Conservation (phyloP, 2,797 vertebrate genomes). For the Rhinichthys osculus region DNA sequence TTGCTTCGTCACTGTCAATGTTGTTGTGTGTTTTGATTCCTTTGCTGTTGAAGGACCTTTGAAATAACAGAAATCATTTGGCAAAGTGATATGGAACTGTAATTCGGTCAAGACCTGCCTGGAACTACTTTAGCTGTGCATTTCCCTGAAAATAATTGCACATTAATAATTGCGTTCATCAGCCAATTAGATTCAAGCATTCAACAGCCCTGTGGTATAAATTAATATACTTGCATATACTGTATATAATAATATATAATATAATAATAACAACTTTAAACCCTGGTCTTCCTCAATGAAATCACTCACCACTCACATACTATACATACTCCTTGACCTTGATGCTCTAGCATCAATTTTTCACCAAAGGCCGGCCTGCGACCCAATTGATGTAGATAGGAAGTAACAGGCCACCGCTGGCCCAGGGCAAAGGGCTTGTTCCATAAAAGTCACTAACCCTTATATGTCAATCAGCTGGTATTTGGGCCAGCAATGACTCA, state of each 20-base stretch:
- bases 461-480: slow-evolving; percentile 70
- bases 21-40: no score
- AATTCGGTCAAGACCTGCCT: no score
- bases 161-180: neutral
- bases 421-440: slow-evolving; percentile 61
- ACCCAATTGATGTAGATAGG: slow-evolving; percentile 60
- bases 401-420: slow-evolving; percentile 59
- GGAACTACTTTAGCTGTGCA: neutral
- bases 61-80: no score
- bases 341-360: slow-evolving; percentile 21
- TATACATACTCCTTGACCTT: neutral
- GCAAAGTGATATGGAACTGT: neutral
- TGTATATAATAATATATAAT: neutral
- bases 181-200: neutral
- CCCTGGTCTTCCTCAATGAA: slow-evolving; percentile 3
- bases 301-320: slow-evolving; percentile 18
- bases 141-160: neutral
- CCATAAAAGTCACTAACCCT: slow-evolving; percentile 69
- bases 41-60: no score
- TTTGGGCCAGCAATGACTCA: slow-evolving; percentile 67
- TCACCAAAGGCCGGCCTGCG: slow-evolving; percentile 33
- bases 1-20: no score
- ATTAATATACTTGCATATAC: neutral
- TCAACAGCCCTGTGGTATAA: neutral
- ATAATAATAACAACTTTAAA: neutral